Evolutionary conservation across 2,888 invertebrate species (phyloP).

Genomic region (Odontocerum albicorne): DNA sequence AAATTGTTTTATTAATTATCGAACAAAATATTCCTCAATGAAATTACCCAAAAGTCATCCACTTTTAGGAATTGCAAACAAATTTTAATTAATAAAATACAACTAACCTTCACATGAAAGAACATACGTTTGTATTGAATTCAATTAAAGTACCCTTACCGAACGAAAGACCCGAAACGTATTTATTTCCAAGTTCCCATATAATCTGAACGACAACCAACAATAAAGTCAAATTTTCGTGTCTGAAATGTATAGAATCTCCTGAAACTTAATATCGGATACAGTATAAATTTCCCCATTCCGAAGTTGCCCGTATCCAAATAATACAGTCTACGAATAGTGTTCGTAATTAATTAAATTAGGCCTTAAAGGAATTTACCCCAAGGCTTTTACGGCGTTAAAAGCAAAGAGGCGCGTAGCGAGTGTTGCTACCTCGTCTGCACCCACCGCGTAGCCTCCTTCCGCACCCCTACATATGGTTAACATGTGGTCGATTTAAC

Average conservation of each 20-base stretch:
- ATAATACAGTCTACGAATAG: constrained; percentile 30
- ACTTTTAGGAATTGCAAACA: no score
- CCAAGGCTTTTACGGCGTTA: constrained; percentile 27
- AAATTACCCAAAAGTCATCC: no score
- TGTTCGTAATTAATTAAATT: constrained; percentile 35
- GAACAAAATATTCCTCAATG: no score
- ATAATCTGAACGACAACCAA: no score
- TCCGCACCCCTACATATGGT: constrained; percentile 5
- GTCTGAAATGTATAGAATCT: constrained; percentile 2
- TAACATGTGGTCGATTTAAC: constrained; percentile 30
- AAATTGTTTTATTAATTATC: no score
- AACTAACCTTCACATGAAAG: no score
- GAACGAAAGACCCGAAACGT: no score
- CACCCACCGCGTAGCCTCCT: constrained; percentile 2
- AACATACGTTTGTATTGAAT: no score
- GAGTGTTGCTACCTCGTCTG: constrained; percentile 10
- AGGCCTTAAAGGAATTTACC: constrained; percentile 32
- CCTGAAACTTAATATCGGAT: constrained; percentile 8
- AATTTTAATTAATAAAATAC: no score
- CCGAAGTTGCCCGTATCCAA: constrained; percentile 18
- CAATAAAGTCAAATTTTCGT: constrained; percentile 5
- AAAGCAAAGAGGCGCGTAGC: constrained; percentile 18
- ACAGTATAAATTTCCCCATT: constrained; percentile 12
- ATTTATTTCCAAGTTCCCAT: no score
- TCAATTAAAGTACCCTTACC: no score